Base-by-base conservation (phyloP, 2,113 vertebrate species). In the Suricata suricatta region DNA sequence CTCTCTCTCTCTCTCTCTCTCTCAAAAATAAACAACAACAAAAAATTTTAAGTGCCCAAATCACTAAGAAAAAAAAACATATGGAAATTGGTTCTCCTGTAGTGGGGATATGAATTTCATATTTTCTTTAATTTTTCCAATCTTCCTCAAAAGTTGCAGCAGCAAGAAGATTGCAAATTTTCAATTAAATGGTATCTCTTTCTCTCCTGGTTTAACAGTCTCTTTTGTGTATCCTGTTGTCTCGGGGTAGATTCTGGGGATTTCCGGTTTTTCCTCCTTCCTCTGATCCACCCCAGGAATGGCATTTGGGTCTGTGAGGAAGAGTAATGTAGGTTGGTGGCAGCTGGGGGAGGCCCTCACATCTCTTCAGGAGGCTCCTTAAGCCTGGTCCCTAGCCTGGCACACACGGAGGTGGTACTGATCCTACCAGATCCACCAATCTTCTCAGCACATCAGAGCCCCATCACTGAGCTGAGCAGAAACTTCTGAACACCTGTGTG, bases 41-140 rank as follows among this genome's bases (percentile, higher is more conserved):
- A 33, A 72, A 57, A 23, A 72, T 57, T 57, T 57, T 57, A 35
- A 57, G 15, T 23, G 47, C 31, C n/a, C 33, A 47, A 35, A 23
- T 64, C 31, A 57, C 52, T 84, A 44, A 93, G 44, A 85, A 41
- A 89, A 38, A 89, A 38, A 38, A 83, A 38, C 44, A 57, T 31
- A n/a, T 50, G 4, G n/a, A 77, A 84, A 87, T 25, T 13, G 63
- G 17, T 66, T 57, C 38, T 93, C 31, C 15, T 81, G 14, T 81
- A 33, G 21, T 3, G 6, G 41, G 5, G 23, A 47, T n/a, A 5
- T n/a, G 88, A 6, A 83, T 77, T 41, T 76, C 19, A 35, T 71
- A 14, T 38, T 96, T 74, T 76, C 74, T 69, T 80, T 47, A 71
- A 94, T 64, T 90, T 21, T 41, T 87, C 27, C 69, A 31, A 15